Evolutionary conservation across 2,888 invertebrate genomes (phyloP).

Genomic region (Osmoderma eremita): DNA sequence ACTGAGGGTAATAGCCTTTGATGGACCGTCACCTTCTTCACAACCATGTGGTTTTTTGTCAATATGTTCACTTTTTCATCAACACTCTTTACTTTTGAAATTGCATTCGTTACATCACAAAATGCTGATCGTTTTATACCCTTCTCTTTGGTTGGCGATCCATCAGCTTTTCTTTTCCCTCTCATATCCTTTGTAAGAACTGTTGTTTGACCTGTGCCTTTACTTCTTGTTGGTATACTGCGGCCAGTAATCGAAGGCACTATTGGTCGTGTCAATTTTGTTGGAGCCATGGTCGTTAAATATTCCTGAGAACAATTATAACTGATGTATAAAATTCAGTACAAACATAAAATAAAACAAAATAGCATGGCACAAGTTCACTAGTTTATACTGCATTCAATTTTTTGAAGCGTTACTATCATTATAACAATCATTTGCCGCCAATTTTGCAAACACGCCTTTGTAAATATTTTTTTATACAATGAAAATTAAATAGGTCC

Average conservation of each 20-base stretch:
- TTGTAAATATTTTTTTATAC: background rate
- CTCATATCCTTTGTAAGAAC: constrained; percentile 61
- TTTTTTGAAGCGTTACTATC: no score
- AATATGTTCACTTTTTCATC: constrained; percentile 49
- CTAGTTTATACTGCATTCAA: background rate
- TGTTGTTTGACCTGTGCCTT: constrained; percentile 43
- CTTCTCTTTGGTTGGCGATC: constrained; percentile 80
- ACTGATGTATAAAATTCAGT: background rate
- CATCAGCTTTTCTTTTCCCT: constrained; percentile 83
- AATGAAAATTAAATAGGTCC: no score
- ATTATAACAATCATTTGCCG: constrained; percentile 16
- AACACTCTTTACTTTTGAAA: constrained; percentile 54
- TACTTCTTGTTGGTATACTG: constrained; percentile 71
- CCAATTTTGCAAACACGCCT: constrained; percentile 19
- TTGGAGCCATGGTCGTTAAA: constrained; percentile 70
- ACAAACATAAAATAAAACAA: background rate
- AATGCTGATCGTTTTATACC: constrained; percentile 84
- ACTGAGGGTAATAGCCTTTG: constrained; percentile 57
- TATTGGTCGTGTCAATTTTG: constrained; percentile 68
- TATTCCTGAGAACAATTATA: background rate
- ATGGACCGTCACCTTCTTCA: constrained; percentile 65
- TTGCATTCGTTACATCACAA: constrained; percentile 85
- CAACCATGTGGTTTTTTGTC: constrained; percentile 59
- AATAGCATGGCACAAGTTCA: background rate
- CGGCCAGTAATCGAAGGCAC: constrained; percentile 61